Percentiles rank a stretch among this genome's conserved stretches.
These are phyloP conservation scores for Corythaixoides concolor DNA, from an alignment of 2,113 vertebrate genomes.

Conservation along the genomic window DNA sequence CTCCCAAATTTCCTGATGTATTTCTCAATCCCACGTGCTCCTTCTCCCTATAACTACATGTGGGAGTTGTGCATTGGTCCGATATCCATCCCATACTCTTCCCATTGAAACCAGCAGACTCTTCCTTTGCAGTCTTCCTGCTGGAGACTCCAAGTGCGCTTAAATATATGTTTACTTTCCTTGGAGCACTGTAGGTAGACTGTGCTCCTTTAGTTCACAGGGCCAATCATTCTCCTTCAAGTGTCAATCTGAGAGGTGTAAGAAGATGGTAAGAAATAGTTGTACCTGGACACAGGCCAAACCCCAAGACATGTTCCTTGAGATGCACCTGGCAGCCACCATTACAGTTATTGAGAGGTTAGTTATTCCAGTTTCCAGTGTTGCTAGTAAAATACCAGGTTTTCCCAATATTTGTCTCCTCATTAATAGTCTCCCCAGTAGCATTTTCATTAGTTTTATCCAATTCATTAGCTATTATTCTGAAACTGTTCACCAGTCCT, in stretches of 20 bases:
- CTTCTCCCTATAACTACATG: neutral
- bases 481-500: neutral
- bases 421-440: neutral
- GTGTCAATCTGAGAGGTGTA: neutral
- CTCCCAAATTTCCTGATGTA: neutral
- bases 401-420: neutral
- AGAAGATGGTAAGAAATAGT: neutral
- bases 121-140: neutral
- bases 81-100: neutral
- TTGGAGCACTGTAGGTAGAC: neutral
- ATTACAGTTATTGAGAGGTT: neutral
- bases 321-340: neutral
- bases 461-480: neutral
- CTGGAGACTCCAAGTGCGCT: neutral
- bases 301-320: neutral
- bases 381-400: neutral
- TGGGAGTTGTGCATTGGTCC: neutral
- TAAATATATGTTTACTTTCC: neutral
- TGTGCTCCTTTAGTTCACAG: neutral
- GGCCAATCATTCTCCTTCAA: neutral
- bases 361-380: neutral
- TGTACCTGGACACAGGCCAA: neutral
- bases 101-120: neutral
- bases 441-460: neutral
- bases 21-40: neutral